Conservation (phyloP, 2,797 vertebrate species). For the Malacoraja senta region DNA sequence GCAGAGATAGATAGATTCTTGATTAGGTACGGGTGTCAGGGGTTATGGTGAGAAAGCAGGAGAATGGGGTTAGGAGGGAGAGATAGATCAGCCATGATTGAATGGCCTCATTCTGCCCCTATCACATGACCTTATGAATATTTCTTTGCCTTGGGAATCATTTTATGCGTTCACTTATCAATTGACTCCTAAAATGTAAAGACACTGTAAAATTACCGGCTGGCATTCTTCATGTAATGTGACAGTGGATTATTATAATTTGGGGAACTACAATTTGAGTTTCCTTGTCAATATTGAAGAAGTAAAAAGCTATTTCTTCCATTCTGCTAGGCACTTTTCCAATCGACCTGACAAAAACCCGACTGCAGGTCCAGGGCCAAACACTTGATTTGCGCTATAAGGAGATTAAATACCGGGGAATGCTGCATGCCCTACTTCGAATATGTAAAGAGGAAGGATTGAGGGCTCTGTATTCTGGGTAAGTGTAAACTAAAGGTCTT, state of each 20-base stretch:
- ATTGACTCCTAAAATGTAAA: neutral
- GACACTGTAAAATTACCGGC: neutral
- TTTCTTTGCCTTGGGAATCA: neutral
- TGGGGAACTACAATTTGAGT: neutral
- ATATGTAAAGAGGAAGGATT: slow-evolving; percentile 84
- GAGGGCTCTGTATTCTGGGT: slow-evolving; percentile 86
- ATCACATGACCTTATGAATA: too few relatives aligned
- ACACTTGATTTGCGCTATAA: slow-evolving; percentile 71
- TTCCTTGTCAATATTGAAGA: neutral
- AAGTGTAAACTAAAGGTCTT: slow-evolving; percentile 41
- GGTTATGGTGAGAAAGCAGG: too few relatives aligned
- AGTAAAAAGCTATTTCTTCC: neutral
- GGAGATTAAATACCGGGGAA: slow-evolving; percentile 84
- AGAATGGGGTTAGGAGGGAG: too few relatives aligned
- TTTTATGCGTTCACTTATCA: neutral
- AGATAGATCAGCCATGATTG: too few relatives aligned
- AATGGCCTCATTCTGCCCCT: too few relatives aligned
- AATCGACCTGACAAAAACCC: slow-evolving; percentile 86
- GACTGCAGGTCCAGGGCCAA: slow-evolving; percentile 90
- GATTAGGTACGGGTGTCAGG: too few relatives aligned
- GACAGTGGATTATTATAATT: neutral
- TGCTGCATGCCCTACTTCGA: slow-evolving; percentile 86
- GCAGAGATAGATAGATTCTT: too few relatives aligned
- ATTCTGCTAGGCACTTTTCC: slow-evolving; percentile 78
- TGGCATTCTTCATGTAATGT: neutral